Percentiles rank a stretch among this genome's conserved stretches.
These are phyloP conservation scores for Tricholaema leucomelas DNA, from an alignment of 2,113 vertebrate genomes.

Conservation along the genomic window DNA sequence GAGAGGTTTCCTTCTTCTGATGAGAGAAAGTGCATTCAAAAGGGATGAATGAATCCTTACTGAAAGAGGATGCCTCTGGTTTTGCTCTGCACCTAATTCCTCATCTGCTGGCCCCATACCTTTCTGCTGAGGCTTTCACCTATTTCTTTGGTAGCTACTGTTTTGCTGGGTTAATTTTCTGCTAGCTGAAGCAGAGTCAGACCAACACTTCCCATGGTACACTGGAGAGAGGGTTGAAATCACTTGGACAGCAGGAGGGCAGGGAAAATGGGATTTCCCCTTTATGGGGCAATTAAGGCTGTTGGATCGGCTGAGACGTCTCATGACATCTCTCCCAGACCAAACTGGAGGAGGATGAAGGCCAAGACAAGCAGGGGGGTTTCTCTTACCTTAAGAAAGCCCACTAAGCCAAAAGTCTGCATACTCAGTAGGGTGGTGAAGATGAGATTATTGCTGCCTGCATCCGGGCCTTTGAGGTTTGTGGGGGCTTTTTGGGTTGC, in stretches of 20 bases:
- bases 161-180: not conserved
- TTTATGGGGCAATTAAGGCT: not conserved
- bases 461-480: not conserved
- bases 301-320: not conserved
- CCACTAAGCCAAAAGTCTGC: not conserved
- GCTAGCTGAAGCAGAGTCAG: not conserved
- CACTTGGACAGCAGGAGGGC: not conserved
- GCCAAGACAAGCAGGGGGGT: not conserved
- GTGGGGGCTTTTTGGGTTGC: not conserved
- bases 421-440: not conserved
- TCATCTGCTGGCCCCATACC: not conserved
- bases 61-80: not conserved
- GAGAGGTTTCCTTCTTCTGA: not conserved
- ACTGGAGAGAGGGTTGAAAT: not conserved
- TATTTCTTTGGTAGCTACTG: not conserved
- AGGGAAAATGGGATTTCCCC: not conserved
- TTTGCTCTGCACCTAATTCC: not conserved
- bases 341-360: not conserved
- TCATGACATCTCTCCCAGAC: not conserved
- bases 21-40: not conserved
- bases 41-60: not conserved
- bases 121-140: not conserved
- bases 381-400: not conserved
- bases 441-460: not conserved
- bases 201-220: not conserved